Conservation (phyloP, 2,113 vertebrate species). For the Microcebus tavaratra region DNA sequence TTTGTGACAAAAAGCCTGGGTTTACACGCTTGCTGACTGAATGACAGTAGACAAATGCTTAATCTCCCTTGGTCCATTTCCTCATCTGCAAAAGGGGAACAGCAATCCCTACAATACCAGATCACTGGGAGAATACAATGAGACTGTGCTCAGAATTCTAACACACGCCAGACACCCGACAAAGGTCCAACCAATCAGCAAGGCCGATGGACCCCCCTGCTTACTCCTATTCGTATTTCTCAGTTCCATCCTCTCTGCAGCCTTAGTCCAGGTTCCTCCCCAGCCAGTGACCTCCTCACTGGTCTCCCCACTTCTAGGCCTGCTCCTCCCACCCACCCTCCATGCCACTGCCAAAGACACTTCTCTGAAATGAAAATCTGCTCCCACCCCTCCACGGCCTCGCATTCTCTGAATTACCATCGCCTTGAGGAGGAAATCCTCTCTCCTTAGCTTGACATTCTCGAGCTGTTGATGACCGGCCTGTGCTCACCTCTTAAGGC, state of each 20-base stretch:
- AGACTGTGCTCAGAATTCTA: neutral
- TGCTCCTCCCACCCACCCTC: neutral
- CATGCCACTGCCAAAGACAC: neutral
- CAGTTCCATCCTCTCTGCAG: neutral
- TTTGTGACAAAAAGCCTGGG: neutral
- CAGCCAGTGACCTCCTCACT: neutral
- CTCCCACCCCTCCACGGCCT: neutral
- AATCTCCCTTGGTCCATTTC: neutral
- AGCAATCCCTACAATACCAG: neutral
- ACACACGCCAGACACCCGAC: neutral
- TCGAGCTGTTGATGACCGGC: neutral
- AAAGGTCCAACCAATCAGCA: neutral
- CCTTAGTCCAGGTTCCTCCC: neutral
- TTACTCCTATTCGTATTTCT: neutral
- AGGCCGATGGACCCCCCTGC: neutral
- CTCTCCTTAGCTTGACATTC: neutral
- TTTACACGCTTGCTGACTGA: neutral
- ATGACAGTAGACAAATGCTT: neutral
- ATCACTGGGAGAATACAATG: neutral
- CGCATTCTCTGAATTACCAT: neutral
- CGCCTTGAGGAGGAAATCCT: neutral
- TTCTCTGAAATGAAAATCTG: neutral
- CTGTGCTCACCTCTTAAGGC: neutral
- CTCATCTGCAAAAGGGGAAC: neutral
- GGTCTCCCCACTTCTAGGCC: neutral